A percentile compares a stretch with the other conserved stretches of the same genome.
phyloP scores from a whole-genome alignment of 2,888 invertebrate species.

The Theretra japonica region DNA sequence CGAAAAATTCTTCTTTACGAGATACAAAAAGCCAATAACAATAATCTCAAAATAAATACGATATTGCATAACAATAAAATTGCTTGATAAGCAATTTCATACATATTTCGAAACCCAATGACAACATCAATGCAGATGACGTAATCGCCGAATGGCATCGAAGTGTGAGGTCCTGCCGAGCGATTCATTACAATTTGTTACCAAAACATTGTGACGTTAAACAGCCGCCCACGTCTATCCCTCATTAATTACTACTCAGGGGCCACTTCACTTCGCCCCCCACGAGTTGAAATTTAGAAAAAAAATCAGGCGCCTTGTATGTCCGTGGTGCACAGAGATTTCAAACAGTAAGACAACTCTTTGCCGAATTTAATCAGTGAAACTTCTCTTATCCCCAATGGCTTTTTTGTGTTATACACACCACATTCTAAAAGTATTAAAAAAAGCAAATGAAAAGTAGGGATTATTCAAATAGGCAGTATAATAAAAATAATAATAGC shows the following conservation, averaged over 20 bases:
- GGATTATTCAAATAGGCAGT: too few species aligned
- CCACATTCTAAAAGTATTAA: too few species aligned
- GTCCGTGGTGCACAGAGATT: background rate
- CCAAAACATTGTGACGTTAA: conserved; percentile 78
- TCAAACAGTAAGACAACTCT: background rate
- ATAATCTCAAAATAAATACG: background rate
- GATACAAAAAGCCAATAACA: too few species aligned
- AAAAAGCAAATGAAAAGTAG: too few species aligned
- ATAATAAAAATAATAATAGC: too few species aligned
- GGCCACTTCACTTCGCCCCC: conserved; percentile 76
- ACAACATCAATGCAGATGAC: conserved; percentile 54
- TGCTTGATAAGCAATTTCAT: too few species aligned
- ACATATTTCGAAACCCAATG: conserved; percentile 5
- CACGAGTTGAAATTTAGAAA: conserved; percentile 60
- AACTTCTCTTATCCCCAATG: too few species aligned
- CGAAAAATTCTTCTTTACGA: too few species aligned
- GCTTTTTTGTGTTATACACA: too few species aligned
- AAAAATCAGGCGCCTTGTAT: conserved; percentile 64
- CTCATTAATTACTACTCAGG: conserved; percentile 75
- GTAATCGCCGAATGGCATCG: conserved; percentile 66
- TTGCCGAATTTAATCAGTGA: background rate
- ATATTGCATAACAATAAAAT: background rate
- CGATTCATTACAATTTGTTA: conserved; percentile 78
- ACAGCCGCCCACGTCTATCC: conserved; percentile 72
- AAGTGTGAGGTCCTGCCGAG: conserved; percentile 77